Evolutionary conservation across 1,140 invertebrate species (phyloP), one percentile per base, ranked within the genome.

Genomic region (Frieseomelitta varia): DNA sequence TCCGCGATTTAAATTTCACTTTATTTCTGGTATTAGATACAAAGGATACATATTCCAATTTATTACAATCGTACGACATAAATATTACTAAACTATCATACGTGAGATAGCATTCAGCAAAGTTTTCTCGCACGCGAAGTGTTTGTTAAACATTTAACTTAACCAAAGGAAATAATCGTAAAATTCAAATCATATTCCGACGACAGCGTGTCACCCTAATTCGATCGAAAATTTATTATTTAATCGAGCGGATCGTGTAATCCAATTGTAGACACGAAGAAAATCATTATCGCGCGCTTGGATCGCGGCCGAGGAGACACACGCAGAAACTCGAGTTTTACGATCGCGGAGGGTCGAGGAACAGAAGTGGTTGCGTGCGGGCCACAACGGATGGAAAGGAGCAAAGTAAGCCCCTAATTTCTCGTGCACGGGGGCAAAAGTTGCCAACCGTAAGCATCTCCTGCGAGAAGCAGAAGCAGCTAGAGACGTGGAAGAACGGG

Each of bases 351-450:
- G 68, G 27, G 34, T 17, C 30, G 39, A 71, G 78, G 47, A 51
- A 61, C 55, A 65, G 63, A 47, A 63, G 67, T 8, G 80, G 77
- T 79, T 58, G 81, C 53, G 30, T 10, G 74, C 61, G 65, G 47
- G 58, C 30, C 75, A 65, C 76, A 76, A 74, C 34, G 84, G 81
- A 47, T 84, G 88, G 79, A 84, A 89, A 90, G 91, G 84, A 90
- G 86, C 87, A 87, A 92, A 91, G 91, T 94, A 94, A 95, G 93
- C 93, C 93, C 93, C 94, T 95, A 95, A 94, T 95, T 95, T 94
- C 93, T 94, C 90, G 91, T 88, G 91, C 67, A 91, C 75, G 81
- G 81, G 92, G 91, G 91, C 91, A 92, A 94, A 94, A 94, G 92
- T 94, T 93, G 91, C 93, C 92, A 89, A 86, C 83, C 91, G 93